Evolutionary conservation across 2,113 vertebrate genomes (phyloP).

Genomic region (Eptesicus fuscus): DNA sequence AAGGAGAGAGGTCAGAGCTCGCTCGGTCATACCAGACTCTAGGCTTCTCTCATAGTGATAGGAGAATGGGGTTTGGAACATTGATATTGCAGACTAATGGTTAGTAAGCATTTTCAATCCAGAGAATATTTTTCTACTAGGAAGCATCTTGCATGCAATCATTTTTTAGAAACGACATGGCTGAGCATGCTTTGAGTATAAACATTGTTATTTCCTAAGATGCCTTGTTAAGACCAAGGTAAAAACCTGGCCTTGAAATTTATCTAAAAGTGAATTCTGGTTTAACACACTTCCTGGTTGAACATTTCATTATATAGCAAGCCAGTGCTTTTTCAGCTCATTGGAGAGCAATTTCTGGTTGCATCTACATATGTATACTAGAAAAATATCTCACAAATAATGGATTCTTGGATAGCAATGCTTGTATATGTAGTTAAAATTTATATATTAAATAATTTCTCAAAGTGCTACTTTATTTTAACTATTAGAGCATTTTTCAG

Average conservation of each 20-base stretch:
- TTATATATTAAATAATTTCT: constrained; percentile 19
- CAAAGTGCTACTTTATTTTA: constrained; percentile 12
- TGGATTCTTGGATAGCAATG: background rate
- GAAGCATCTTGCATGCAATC: constrained; percentile 16
- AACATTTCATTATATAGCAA: constrained; percentile 10
- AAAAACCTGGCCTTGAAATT: constrained; percentile 16
- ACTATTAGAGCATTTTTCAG: constrained; percentile 33
- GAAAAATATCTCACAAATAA: background rate
- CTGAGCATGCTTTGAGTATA: constrained; percentile 14
- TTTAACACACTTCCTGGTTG: constrained; percentile 14
- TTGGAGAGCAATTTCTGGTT: background rate
- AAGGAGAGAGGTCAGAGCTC: background rate
- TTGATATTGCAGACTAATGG: constrained; percentile 5
- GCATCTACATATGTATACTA: background rate
- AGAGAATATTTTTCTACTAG: background rate
- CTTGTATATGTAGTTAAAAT: background rate
- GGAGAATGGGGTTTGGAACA: background rate
- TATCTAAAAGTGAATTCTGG: constrained; percentile 20
- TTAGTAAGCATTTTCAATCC: background rate
- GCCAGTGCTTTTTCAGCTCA: background rate
- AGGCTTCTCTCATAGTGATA: background rate
- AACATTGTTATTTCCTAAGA: constrained; percentile 46
- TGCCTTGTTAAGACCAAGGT: background rate
- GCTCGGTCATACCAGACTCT: background rate
- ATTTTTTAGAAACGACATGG: constrained; percentile 42